Conservation (phyloP, 2,888 invertebrate species). For the Cheilosia vulpina region DNA sequence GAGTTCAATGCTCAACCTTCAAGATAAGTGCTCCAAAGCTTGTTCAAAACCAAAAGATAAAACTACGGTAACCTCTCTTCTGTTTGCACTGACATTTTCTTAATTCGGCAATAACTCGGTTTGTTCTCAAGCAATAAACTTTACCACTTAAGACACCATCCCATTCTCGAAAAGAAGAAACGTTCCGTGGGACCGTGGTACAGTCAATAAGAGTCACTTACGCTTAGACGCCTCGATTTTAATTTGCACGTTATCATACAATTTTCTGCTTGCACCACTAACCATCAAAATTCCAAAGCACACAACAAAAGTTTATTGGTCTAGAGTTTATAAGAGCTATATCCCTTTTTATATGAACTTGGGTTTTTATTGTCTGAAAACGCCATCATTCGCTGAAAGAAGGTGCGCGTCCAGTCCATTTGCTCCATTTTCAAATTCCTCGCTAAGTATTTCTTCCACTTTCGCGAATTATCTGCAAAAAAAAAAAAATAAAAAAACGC, state of each 20-base stretch:
- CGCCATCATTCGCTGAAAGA: neutral
- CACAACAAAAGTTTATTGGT: neutral
- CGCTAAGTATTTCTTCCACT: neutral
- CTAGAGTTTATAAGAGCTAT: neutral
- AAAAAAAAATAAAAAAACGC: neutral
- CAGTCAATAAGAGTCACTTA: too few species aligned
- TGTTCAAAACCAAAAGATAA: too few species aligned
- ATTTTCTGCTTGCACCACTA: neutral
- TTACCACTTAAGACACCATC: too few species aligned
- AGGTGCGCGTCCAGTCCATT: conserved; percentile 13
- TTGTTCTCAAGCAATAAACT: too few species aligned
- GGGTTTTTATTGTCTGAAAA: neutral
- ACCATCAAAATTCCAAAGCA: neutral
- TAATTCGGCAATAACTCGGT: too few species aligned
- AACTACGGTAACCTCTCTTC: too few species aligned
- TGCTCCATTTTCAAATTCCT: conserved; percentile 10
- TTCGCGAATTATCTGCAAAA: conserved; percentile 7
- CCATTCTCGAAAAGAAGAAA: too few species aligned
- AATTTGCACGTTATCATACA: neutral
- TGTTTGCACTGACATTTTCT: too few species aligned
- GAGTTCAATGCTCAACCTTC: too few species aligned
- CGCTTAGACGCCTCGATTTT: too few species aligned
- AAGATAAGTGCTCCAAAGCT: too few species aligned
- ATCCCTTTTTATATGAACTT: neutral
- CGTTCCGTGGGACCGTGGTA: too few species aligned